Conservation (phyloP, 1,140 invertebrate genomes). For the Zophobas morio region DNA sequence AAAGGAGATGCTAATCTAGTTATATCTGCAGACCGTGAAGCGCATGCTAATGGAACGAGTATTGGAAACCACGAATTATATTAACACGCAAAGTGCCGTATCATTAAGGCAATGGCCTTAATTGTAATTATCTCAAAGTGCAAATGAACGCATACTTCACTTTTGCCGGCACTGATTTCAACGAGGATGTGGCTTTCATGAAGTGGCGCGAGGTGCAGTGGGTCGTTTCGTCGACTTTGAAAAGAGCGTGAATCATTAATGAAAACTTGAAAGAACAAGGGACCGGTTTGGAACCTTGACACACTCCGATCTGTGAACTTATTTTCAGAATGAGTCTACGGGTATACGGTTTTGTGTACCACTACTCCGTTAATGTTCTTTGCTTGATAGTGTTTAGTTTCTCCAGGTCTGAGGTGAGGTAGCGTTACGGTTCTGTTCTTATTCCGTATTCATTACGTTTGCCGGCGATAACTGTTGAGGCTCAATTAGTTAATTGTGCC, state of each 20-base stretch:
- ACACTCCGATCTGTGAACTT: too few species aligned
- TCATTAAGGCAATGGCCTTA: slow-evolving; percentile 53
- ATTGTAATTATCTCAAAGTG: slow-evolving; percentile 58
- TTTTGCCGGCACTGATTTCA: slow-evolving; percentile 30
- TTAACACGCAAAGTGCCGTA: slow-evolving; percentile 61
- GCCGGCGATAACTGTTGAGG: too few species aligned
- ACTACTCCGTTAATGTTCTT: too few species aligned
- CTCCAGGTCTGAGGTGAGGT: too few species aligned
- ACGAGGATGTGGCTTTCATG: background rate
- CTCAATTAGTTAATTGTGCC: background rate
- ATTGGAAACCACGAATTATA: slow-evolving; percentile 61
- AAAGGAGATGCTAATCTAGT: slow-evolving; percentile 59
- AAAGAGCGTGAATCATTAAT: too few species aligned
- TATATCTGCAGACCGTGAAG: slow-evolving; percentile 57
- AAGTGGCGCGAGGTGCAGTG: background rate
- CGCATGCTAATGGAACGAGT: slow-evolving; percentile 57
- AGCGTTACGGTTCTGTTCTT: too few species aligned
- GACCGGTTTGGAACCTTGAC: too few species aligned
- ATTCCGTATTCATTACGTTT: too few species aligned
- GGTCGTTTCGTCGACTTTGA: background rate
- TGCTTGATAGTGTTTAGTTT: too few species aligned
- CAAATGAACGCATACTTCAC: slow-evolving; percentile 54
- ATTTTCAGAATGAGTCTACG: too few species aligned
- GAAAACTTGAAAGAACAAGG: too few species aligned
- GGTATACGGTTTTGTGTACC: too few species aligned